Conservation (phyloP, 1,140 invertebrate species). For the Calycopis cecrops region DNA sequence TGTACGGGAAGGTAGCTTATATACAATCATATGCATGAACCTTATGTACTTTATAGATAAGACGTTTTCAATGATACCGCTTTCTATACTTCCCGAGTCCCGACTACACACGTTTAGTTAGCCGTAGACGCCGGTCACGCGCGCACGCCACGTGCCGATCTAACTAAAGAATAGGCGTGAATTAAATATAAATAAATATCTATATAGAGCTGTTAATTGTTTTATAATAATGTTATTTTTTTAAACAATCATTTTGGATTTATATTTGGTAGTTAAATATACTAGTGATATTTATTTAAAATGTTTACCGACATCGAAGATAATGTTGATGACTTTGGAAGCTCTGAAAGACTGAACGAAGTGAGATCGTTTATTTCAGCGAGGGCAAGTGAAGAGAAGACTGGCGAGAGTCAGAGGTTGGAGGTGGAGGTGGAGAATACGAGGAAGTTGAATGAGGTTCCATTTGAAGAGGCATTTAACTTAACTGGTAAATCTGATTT, state of each 20-base stretch:
- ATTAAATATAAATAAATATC: neutral
- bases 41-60: too few species aligned
- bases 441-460: constrained; percentile 38
- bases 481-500: constrained; percentile 50
- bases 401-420: constrained; percentile 15
- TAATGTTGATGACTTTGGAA: constrained; percentile 22
- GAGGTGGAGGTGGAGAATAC: constrained; percentile 29
- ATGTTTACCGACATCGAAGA: constrained; percentile 19
- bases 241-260: neutral
- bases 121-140: neutral
- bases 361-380: constrained; percentile 24
- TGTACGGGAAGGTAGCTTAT: too few species aligned
- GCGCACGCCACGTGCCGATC: neutral
- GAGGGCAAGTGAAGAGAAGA: constrained; percentile 13
- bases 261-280: neutral
- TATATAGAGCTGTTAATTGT: constrained; percentile 2
- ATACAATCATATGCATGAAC: too few species aligned
- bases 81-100: neutral
- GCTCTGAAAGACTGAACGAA: constrained; percentile 24
- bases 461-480: constrained; percentile 59
- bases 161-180: neutral
- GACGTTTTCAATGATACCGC: neutral
- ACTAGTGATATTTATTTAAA: constrained; percentile 5
- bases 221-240: neutral
- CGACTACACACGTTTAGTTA: constrained; percentile 3